These are phyloP conservation scores for Chiloscyllium plagiosum DNA, from an alignment of 2,113 vertebrate species.

Conservation along the genomic window DNA sequence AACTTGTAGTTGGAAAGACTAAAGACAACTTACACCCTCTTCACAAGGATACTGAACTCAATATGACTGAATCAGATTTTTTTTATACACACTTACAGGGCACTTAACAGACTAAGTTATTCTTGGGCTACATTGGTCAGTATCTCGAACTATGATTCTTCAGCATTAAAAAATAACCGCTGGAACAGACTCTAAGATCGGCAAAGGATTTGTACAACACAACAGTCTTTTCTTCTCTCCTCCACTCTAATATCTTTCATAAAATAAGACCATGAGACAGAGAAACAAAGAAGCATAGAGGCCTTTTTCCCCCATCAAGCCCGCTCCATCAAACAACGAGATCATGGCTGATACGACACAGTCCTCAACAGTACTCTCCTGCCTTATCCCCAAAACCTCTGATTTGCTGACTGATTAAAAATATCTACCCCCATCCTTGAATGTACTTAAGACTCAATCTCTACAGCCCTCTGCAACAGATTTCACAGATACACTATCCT, in stretches of 20 bases:
- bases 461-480: too few relatives aligned
- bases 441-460: too few relatives aligned
- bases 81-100: neutral
- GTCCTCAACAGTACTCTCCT: too few relatives aligned
- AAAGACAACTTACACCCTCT: neutral
- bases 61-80: neutral
- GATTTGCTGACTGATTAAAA: too few relatives aligned
- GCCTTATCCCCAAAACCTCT: too few relatives aligned
- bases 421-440: too few relatives aligned
- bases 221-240: neutral
- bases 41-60: neutral
- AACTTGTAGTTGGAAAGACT: neutral
- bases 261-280: neutral
- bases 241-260: neutral
- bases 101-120: neutral
- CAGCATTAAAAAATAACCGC: neutral
- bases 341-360: too few relatives aligned
- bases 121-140: neutral
- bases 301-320: too few relatives aligned
- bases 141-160: neutral
- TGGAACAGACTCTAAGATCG: neutral
- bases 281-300: too few relatives aligned
- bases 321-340: too few relatives aligned
- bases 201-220: neutral
- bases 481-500: too few relatives aligned